Evolutionary conservation across 2,888 invertebrate genomes (phyloP), one percentile per base, ranked within the genome.

Genomic region (Philereme vetulata): DNA sequence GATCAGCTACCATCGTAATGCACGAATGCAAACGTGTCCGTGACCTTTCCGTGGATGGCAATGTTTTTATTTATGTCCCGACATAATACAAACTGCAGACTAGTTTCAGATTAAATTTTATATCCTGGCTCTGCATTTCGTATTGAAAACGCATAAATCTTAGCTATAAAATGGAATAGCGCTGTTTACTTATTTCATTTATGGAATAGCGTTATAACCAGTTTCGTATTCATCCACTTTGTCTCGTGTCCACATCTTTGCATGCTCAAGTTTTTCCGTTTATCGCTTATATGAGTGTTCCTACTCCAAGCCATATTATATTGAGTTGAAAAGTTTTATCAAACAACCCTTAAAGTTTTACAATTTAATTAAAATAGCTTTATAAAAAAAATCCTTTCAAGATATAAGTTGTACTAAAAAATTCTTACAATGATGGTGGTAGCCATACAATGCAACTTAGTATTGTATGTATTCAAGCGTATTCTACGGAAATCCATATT

Each of bases 191-290:
- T 56, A 65, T 72, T 65, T 65, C 62, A 59, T 67, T 62, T 53
- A 51, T 43, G 56, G 61, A 60, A 64, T 51, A 55, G 61, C 58
- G 56, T 64, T 60, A 59, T 65, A 64, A 70, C 58, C 60, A 64
- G 67, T 74, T 71, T 73, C 69, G 65, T 74, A 73, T 74, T 68
- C 68, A 72, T 70, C 65, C 65, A 67, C 58, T 70, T 58, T 68
- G 60, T 54, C 61, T 67, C 59, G 52, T 64, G 60, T 52, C 50
- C 45, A 50, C 55, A 40, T 62, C 63, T 53, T 54, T 64, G 58
- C 57, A 35, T 68, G 48, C 52, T 59, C 68, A 67, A 68, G 55
- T 65, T 62, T 67, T 67, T 60, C 64, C 53, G 60, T 66, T 71
- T 72, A 64, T 67, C 53, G 53, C 51, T 43, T 56, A 38, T 38